These are phyloP conservation scores for Pao palembangensis DNA, from an alignment of 2,113 vertebrate species.

Conservation along the genomic window DNA sequence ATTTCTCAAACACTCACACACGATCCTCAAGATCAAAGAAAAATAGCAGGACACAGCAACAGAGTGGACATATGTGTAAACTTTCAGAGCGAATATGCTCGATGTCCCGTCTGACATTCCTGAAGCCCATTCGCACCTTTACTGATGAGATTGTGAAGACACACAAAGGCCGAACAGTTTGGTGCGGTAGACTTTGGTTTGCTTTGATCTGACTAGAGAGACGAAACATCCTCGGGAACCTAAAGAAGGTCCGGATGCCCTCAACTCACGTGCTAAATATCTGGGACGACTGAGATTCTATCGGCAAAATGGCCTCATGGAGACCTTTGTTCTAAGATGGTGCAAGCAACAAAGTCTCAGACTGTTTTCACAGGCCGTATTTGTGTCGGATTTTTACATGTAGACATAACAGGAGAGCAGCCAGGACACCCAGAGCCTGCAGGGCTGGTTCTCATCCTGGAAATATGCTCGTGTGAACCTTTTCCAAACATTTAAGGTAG, in stretches of 20 bases:
- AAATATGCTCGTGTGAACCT: constrained; percentile 16
- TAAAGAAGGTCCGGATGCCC: background rate
- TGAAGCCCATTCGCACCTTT: too few relatives aligned
- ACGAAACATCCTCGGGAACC: background rate
- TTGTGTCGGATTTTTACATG: constrained; percentile 22
- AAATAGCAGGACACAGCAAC: too few relatives aligned
- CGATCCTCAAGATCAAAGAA: too few relatives aligned
- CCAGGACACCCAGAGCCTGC: constrained; percentile 35
- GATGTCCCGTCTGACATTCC: too few relatives aligned
- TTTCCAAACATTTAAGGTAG: constrained; percentile 8
- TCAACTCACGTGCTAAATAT: background rate
- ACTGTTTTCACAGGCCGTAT: constrained; percentile 2
- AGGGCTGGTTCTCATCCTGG: constrained; percentile 2
- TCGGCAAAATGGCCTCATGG: background rate
- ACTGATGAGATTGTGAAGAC: too few relatives aligned
- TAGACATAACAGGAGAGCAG: constrained; percentile 7
- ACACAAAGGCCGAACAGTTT: too few relatives aligned
- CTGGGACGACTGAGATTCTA: too few relatives aligned
- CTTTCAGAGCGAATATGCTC: too few relatives aligned
- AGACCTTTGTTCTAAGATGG: background rate
- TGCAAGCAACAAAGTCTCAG: background rate
- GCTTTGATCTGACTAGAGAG: too few relatives aligned
- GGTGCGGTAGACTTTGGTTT: too few relatives aligned
- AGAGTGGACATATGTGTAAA: too few relatives aligned
- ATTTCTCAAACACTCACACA: too few relatives aligned